Percentiles rank a stretch among this genome's conserved stretches.
Conservation (phyloP, 2,888 invertebrate genomes). For the Trachelus troglodyta region DNA sequence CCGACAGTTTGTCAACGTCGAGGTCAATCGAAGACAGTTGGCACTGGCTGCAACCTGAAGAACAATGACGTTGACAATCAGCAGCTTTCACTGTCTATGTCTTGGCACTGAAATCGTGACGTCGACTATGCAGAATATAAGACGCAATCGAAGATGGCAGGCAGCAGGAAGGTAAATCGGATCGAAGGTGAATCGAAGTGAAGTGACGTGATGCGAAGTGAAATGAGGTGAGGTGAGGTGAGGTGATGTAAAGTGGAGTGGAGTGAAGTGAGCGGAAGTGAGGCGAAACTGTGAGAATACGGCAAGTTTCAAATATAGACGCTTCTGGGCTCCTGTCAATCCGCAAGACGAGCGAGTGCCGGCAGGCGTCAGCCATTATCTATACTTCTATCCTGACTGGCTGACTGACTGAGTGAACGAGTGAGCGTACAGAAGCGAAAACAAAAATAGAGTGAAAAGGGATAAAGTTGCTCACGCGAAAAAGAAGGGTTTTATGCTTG, state of each 20-base stretch:
- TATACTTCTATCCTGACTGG: slow-evolving; percentile 28
- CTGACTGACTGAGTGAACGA: background rate
- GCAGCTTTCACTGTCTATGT: background rate
- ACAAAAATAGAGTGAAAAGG: background rate
- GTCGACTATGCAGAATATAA: background rate
- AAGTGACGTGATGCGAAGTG: background rate
- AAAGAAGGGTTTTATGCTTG: background rate
- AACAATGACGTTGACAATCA: background rate
- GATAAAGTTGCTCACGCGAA: background rate
- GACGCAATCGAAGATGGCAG: slow-evolving; percentile 3
- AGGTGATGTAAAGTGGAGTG: background rate
- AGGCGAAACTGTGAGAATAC: background rate
- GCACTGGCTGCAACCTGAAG: background rate
- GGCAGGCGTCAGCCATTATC: slow-evolving; percentile 38
- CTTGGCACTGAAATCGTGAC: background rate
- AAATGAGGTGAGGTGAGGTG: background rate
- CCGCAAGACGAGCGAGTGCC: slow-evolving; percentile 20
- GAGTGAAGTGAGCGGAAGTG: slow-evolving; percentile 15
- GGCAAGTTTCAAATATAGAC: slow-evolving; percentile 30
- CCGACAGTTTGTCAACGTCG: slow-evolving; percentile 32
- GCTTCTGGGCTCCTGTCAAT: slow-evolving; percentile 34
- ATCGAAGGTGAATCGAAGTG: slow-evolving; percentile 16
- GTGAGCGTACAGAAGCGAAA: background rate
- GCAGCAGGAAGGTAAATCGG: slow-evolving; percentile 31
- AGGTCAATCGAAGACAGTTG: background rate